Conservation (phyloP, 2,888 invertebrate genomes). For the Hirtodrosophila confusa region DNA sequence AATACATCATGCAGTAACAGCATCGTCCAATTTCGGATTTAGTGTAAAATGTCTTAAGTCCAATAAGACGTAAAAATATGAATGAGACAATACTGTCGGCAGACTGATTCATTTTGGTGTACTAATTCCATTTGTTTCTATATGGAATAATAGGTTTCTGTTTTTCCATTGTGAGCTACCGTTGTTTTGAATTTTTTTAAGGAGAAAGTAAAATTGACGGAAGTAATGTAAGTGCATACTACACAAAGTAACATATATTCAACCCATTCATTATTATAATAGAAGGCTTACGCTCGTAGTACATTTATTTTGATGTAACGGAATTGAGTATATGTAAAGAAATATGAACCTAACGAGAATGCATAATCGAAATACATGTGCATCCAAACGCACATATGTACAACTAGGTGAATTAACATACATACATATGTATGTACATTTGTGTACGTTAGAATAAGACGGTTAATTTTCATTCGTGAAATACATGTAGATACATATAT, state of each 20-base stretch:
- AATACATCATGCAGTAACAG: no score
- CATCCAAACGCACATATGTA: no score
- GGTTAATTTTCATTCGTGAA: constrained; percentile 10
- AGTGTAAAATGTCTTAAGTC: constrained; percentile 12
- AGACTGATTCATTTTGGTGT: constrained; percentile 39
- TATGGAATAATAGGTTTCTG: constrained; percentile 52
- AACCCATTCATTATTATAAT: not conserved
- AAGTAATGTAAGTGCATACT: constrained; percentile 66
- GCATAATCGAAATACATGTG: no score
- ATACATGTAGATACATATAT: constrained; percentile 10
- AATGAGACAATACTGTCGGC: constrained; percentile 14
- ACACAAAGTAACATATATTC: constrained; percentile 4
- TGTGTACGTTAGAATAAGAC: no score
- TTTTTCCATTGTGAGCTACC: constrained; percentile 56
- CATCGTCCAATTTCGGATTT: no score
- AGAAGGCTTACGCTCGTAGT: not conserved
- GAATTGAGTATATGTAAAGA: no score
- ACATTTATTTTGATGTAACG: no score
- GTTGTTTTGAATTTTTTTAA: constrained; percentile 68
- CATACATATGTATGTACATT: no score
- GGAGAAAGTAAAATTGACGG: constrained; percentile 65
- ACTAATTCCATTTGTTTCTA: constrained; percentile 51
- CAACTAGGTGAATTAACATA: no score
- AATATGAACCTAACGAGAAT: no score
- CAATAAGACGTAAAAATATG: not conserved